These are phyloP conservation scores for Anarrhichthys ocellatus DNA, from an alignment of 2,113 vertebrate species.

Conservation along the genomic window DNA sequence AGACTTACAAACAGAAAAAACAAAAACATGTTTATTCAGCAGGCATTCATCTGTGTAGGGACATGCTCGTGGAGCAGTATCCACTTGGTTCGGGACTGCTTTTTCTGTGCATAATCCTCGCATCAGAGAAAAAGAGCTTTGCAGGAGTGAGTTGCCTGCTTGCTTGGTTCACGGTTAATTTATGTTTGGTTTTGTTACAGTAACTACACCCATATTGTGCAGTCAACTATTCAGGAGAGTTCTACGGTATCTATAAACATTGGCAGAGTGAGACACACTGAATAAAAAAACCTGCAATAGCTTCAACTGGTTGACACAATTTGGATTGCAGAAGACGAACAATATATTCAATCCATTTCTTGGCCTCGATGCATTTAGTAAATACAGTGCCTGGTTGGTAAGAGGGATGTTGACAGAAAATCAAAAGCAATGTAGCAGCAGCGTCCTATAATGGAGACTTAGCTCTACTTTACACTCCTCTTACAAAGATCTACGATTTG, in stretches of 20 bases:
- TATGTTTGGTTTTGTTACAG: constrained; percentile 70
- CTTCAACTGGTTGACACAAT: constrained; percentile 74
- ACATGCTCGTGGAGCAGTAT: constrained; percentile 51
- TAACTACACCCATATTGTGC: constrained; percentile 69
- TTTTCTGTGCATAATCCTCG: constrained; percentile 62
- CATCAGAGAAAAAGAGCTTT: constrained; percentile 61
- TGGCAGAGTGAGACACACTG: constrained; percentile 67
- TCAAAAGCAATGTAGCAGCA: constrained; percentile 82
- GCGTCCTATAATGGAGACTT: constrained; percentile 83
- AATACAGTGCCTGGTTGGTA: constrained; percentile 79
- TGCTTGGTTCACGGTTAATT: constrained; percentile 67
- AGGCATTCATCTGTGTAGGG: constrained; percentile 60
- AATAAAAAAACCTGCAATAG: constrained; percentile 72
- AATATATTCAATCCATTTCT: constrained; percentile 79
- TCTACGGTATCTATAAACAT: constrained; percentile 68
- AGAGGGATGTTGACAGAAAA: constrained; percentile 86
- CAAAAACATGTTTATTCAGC: constrained; percentile 52
- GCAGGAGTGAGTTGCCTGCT: constrained; percentile 61
- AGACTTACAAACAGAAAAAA: constrained; percentile 25
- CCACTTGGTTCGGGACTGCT: constrained; percentile 35
- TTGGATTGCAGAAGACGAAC: constrained; percentile 77
- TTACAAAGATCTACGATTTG: constrained; percentile 84
- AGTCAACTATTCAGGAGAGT: constrained; percentile 69
- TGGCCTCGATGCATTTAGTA: constrained; percentile 79
- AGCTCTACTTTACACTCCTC: constrained; percentile 86